Conservation (phyloP, 1,140 invertebrate species). For the Cherax quadricarinatus region DNA sequence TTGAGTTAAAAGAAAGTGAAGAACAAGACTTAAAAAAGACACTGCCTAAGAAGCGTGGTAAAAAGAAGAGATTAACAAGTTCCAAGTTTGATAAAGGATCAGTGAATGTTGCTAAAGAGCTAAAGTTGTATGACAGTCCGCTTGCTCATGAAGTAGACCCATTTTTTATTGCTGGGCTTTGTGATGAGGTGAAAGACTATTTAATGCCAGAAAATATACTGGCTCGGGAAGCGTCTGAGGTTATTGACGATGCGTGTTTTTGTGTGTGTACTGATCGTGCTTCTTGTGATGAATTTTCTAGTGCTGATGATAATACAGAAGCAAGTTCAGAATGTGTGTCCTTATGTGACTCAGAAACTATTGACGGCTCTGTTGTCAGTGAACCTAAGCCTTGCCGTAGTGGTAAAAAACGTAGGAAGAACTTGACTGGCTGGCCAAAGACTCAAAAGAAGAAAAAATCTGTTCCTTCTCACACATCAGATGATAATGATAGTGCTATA, state of each 20-base stretch:
- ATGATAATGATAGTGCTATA: slow-evolving; percentile 72
- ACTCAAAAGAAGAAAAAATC: slow-evolving; percentile 59
- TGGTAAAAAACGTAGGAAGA: slow-evolving; percentile 72
- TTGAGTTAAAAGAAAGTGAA: slow-evolving; percentile 63
- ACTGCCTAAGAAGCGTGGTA: slow-evolving; percentile 57
- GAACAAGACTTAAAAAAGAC: slow-evolving; percentile 62
- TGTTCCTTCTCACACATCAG: slow-evolving; percentile 66
- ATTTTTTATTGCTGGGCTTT: slow-evolving; percentile 64
- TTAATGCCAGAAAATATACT: slow-evolving; percentile 63
- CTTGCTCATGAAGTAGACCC: slow-evolving; percentile 71
- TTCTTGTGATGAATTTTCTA: slow-evolving; percentile 73
- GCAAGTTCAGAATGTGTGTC: slow-evolving; percentile 73
- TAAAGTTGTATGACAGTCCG: slow-evolving; percentile 71
- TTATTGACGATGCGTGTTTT: slow-evolving; percentile 67
- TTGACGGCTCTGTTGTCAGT: slow-evolving; percentile 65
- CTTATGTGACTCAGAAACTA: slow-evolving; percentile 72
- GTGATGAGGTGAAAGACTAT: slow-evolving; percentile 58
- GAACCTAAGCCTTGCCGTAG: slow-evolving; percentile 62
- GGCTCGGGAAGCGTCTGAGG: slow-evolving; percentile 53
- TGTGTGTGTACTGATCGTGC: slow-evolving; percentile 69
- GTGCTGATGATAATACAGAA: slow-evolving; percentile 72
- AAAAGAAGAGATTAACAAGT: slow-evolving; percentile 54
- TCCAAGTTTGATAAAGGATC: slow-evolving; percentile 45
- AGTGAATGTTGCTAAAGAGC: slow-evolving; percentile 50
- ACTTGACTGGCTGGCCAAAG: slow-evolving; percentile 73